Conservation (phyloP, 2,888 invertebrate species). For the Lithodes maja region DNA sequence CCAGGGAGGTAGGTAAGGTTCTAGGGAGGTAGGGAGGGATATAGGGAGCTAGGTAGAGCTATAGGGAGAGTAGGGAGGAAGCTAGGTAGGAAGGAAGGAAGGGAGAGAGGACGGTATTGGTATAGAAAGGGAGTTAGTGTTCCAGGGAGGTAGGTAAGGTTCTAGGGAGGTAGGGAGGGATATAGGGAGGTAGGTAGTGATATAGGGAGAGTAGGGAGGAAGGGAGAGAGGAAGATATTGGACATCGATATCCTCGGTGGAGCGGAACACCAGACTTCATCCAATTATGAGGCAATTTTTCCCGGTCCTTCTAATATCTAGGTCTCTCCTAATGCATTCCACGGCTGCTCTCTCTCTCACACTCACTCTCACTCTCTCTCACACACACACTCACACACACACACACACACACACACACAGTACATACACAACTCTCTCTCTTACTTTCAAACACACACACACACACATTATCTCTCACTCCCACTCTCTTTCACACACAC, state of each 20-base stretch:
- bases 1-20: too few relatives aligned
- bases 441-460: slow-evolving; percentile 4
- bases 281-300: slow-evolving; percentile 55
- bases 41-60: too few relatives aligned
- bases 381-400: background rate
- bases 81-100: too few relatives aligned
- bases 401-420: background rate
- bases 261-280: slow-evolving; percentile 46
- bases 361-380: background rate
- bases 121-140: too few relatives aligned
- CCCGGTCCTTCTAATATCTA: slow-evolving; percentile 26
- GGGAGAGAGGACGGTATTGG: too few relatives aligned
- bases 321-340: slow-evolving; percentile 26
- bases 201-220: background rate
- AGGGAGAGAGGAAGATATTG: slow-evolving; percentile 16
- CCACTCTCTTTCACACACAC: background rate
- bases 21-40: too few relatives aligned
- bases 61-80: too few relatives aligned
- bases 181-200: too few relatives aligned
- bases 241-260: slow-evolving; percentile 40
- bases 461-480: background rate
- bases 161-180: too few relatives aligned
- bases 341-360: background rate
- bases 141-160: too few relatives aligned
- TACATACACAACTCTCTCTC: background rate